These are phyloP conservation scores for Misgurnus anguillicaudatus DNA, from an alignment of 2,113 vertebrate species.

Conservation along the genomic window DNA sequence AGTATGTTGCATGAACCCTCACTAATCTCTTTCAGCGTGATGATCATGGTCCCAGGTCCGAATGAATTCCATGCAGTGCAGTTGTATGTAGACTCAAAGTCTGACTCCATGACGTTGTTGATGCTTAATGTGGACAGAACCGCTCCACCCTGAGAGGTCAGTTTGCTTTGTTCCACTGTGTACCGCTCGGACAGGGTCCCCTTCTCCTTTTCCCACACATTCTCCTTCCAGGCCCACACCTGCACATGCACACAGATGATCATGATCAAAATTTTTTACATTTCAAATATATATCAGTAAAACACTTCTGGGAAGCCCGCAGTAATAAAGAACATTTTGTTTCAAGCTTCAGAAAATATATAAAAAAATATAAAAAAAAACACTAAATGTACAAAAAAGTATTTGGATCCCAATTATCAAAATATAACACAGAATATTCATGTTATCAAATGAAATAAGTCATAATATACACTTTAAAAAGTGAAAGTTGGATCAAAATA, in stretches of 20 bases:
- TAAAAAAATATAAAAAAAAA: no score
- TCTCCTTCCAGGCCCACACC: conserved; percentile 98
- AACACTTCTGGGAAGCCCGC: not conserved
- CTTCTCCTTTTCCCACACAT: conserved; percentile 87
- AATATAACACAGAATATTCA: no score
- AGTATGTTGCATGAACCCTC: conserved; percentile 4
- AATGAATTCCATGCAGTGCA: conserved; percentile 96
- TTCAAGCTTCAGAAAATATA: not conserved
- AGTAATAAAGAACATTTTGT: not conserved
- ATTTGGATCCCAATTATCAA: no score
- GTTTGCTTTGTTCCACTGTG: conserved; percentile 88
- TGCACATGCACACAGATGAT: conserved; percentile 56
- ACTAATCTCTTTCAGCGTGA: conserved; percentile 86
- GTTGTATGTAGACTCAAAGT: conserved; percentile 95
- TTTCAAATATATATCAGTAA: not conserved
- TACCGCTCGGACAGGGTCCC: conserved; percentile 86
- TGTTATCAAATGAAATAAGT: no score
- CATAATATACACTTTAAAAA: no score
- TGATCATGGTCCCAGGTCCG: conserved; percentile 91
- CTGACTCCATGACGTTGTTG: conserved; percentile 90
- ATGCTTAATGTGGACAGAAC: conserved; percentile 94
- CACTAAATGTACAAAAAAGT: no score
- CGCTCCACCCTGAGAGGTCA: conserved; percentile 71
- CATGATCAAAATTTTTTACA: not conserved
- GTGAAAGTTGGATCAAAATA: no score